Evolutionary conservation across 2,888 invertebrate species (phyloP).

Genomic region (Podabrus alpinus): DNA sequence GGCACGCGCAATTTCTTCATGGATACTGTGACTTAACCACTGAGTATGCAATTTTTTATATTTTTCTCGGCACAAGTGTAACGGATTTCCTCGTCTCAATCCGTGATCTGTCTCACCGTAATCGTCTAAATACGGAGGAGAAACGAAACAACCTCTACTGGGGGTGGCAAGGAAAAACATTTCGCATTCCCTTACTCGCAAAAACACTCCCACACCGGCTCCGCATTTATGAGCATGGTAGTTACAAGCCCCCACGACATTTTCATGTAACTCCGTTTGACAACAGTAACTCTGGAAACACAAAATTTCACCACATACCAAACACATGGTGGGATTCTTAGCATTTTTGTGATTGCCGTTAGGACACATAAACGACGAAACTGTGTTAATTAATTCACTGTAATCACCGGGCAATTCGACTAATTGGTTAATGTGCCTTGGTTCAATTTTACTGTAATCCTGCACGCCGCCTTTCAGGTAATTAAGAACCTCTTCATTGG

Average conservation of each 20-base stretch:
- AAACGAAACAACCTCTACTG: conserved; percentile 84
- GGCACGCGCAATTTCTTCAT: conserved; percentile 89
- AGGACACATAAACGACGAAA: conserved; percentile 91
- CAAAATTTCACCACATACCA: conserved; percentile 91
- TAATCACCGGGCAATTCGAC: conserved; percentile 89
- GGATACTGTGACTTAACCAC: conserved; percentile 92
- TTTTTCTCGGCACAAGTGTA: conserved; percentile 81
- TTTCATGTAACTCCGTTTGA: conserved; percentile 80
- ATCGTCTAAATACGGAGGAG: conserved; percentile 94
- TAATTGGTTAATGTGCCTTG: conserved; percentile 68
- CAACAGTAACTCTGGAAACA: conserved; percentile 99
- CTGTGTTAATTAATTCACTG: conserved; percentile 93
- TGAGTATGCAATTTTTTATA: conserved; percentile 84
- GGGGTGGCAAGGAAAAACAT: conserved; percentile 83
- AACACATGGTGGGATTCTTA: conserved; percentile 95
- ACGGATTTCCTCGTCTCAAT: conserved; percentile 91
- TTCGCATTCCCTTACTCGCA: conserved; percentile 95
- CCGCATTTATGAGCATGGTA: conserved; percentile 90
- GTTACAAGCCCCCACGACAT: conserved; percentile 90
- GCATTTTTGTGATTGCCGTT: conserved; percentile 91
- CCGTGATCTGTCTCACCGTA: conserved; percentile 99
- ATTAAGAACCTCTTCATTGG: conserved; percentile 58
- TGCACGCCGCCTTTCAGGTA: conserved; percentile 48
- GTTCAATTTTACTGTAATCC: conserved; percentile 55
- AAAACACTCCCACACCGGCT: conserved; percentile 88